Conservation (phyloP, 2,888 invertebrate species). For the Hirtodrosophila duncani region DNA sequence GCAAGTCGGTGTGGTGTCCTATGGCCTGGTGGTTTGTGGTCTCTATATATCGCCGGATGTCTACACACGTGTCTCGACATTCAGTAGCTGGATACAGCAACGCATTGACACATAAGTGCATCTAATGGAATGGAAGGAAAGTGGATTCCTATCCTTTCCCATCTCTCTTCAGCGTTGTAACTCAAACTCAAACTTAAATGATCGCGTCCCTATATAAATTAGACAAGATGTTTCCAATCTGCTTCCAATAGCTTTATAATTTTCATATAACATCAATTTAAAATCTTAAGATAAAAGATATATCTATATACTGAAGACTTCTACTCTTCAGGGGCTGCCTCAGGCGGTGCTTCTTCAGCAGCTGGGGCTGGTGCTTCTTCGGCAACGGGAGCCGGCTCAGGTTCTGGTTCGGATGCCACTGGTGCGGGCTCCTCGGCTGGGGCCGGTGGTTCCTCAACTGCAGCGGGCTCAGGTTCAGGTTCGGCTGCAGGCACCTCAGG, state of each 20-base stretch:
- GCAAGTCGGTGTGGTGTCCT: slow-evolving; percentile 76
- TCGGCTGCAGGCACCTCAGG: slow-evolving; percentile 17
- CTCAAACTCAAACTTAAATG: background rate
- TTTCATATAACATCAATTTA: slow-evolving; percentile 17
- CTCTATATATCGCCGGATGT: slow-evolving; percentile 73
- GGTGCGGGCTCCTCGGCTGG: slow-evolving; percentile 23
- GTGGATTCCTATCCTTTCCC: no score
- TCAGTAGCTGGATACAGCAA: slow-evolving; percentile 66
- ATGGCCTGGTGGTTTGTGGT: slow-evolving; percentile 73
- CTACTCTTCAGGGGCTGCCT: slow-evolving; percentile 21
- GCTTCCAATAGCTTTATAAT: background rate
- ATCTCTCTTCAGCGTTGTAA: no score
- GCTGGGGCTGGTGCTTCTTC: slow-evolving; percentile 20
- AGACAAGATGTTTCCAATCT: no score
- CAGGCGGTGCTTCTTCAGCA: slow-evolving; percentile 29
- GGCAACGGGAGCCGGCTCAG: slow-evolving; percentile 5
- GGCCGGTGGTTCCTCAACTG: slow-evolving; percentile 7
- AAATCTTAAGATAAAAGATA: background rate
- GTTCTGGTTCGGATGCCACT: slow-evolving; percentile 10
- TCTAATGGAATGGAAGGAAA: no score
- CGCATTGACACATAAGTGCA: slow-evolving; percentile 26
- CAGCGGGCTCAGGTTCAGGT: slow-evolving; percentile 10
- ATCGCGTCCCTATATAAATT: no score
- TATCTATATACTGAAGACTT: background rate
- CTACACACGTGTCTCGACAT: slow-evolving; percentile 75